phyloP scores from a whole-genome alignment of 2,797 vertebrate species.

The Protosalanx chinensis region DNA sequence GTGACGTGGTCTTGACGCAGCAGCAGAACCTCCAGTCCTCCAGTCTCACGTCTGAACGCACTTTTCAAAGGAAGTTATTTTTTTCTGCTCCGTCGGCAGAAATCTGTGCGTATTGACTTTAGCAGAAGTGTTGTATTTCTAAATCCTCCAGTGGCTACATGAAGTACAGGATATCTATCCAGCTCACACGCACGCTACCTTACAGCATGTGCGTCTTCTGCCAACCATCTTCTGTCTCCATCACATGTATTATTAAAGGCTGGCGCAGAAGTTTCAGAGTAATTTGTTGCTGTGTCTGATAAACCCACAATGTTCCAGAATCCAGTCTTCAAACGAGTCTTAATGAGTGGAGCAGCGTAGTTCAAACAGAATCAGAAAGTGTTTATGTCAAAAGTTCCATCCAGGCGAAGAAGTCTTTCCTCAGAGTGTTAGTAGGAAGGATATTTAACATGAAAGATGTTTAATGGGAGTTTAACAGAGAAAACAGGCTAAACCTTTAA shows the following conservation, averaged over 20 bases:
- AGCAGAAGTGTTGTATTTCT: slow-evolving; percentile 53
- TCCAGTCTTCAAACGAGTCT: slow-evolving; percentile 72
- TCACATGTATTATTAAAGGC: slow-evolving; percentile 69
- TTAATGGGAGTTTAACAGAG: slow-evolving; percentile 73
- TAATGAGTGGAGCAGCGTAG: slow-evolving; percentile 71
- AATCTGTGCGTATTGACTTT: slow-evolving; percentile 57
- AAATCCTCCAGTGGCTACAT: slow-evolving; percentile 32
- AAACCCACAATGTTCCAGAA: slow-evolving; percentile 67
- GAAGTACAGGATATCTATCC: slow-evolving; percentile 21
- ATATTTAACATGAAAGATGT: slow-evolving; percentile 74
- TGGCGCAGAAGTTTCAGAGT: slow-evolving; percentile 62
- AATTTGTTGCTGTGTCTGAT: slow-evolving; percentile 73
- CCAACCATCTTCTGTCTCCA: slow-evolving; percentile 28
- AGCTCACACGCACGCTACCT: slow-evolving; percentile 10
- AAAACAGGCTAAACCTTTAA: slow-evolving; percentile 70
- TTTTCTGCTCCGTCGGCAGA: slow-evolving; percentile 61
- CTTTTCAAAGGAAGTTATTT: slow-evolving; percentile 35
- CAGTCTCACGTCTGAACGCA: not conserved
- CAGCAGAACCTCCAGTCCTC: slow-evolving; percentile 2
- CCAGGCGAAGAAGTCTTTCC: slow-evolving; percentile 53
- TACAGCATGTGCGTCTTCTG: slow-evolving; percentile 45
- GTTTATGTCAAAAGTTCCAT: slow-evolving; percentile 69
- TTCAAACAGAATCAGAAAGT: slow-evolving; percentile 78
- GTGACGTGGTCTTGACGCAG: slow-evolving; percentile 52
- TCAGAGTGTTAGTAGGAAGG: slow-evolving; percentile 69